Evolutionary conservation across 1,140 invertebrate species (phyloP).

Genomic region (Drosophila pachea): DNA sequence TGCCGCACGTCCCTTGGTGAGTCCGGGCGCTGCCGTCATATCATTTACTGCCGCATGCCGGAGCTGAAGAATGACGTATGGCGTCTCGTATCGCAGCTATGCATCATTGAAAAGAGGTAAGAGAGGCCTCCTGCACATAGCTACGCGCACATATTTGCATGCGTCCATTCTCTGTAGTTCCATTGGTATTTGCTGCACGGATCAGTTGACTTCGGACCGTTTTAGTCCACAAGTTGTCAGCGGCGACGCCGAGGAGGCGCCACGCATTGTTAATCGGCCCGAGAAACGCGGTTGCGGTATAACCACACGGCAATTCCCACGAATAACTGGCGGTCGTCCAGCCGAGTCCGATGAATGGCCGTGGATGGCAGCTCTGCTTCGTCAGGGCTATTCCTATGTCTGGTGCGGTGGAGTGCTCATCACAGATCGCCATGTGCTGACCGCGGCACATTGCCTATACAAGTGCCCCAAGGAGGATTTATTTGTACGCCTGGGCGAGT

Average conservation of each 20-base stretch:
- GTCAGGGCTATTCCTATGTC: constrained; percentile 79
- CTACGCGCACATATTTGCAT: not conserved
- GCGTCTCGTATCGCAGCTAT: constrained; percentile 83
- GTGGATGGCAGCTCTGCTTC: constrained; percentile 88
- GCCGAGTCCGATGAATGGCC: constrained; percentile 88
- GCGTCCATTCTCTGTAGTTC: constrained; percentile 31
- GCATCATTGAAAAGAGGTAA: constrained; percentile 83
- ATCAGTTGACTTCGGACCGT: constrained; percentile 45
- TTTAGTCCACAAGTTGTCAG: constrained; percentile 63
- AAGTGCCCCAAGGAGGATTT: constrained; percentile 83
- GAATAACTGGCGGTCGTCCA: constrained; percentile 83
- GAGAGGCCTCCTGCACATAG: not conserved
- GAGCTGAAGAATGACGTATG: constrained; percentile 81
- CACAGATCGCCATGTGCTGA: constrained; percentile 86
- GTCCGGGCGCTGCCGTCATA: constrained; percentile 83
- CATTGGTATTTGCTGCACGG: constrained; percentile 78
- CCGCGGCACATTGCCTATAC: constrained; percentile 88
- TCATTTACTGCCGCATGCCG: constrained; percentile 83
- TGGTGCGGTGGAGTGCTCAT: constrained; percentile 90
- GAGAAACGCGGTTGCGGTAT: constrained; percentile 83
- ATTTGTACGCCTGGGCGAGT: constrained; percentile 88
- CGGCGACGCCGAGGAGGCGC: constrained; percentile 22
- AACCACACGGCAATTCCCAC: constrained; percentile 80
- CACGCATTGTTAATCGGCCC: constrained; percentile 62
- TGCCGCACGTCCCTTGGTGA: constrained; percentile 83